Evolutionary conservation across 2,888 invertebrate genomes (phyloP).

Genomic region (Notodonta ziczac): DNA sequence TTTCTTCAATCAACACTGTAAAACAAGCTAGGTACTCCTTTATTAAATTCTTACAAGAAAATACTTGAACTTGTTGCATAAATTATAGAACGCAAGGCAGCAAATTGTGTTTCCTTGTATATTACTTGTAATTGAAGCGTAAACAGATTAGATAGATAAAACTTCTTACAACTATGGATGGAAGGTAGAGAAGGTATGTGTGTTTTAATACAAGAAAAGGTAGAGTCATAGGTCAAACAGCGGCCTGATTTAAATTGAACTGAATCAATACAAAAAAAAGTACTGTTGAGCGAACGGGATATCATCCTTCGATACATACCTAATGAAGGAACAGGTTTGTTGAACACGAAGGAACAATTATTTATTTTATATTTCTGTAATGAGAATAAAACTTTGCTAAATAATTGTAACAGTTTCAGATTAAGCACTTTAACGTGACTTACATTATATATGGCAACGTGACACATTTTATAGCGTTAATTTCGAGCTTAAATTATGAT

Average conservation of each 20-base stretch:
- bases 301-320: no score
- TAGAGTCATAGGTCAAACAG: no score
- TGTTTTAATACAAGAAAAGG: no score
- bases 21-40: not conserved
- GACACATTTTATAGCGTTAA: conserved; percentile 19
- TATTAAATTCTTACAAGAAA: not conserved
- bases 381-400: not conserved
- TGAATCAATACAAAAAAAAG: no score
- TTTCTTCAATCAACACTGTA: conserved; percentile 33
- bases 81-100: not conserved
- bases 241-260: no score
- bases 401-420: not conserved
- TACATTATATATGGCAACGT: not conserved
- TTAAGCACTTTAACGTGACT: not conserved
- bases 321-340: no score
- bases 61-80: not conserved
- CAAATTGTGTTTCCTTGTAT: not conserved
- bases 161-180: no score
- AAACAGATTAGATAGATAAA: no score
- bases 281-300: no score
- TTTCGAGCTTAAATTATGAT: conserved; percentile 32
- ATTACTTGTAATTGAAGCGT: no score
- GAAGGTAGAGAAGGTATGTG: no score
- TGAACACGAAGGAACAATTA: no score
- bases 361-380: not conserved